phyloP scores from a whole-genome alignment of 2,888 invertebrate species.

The Helobdella robusta region DNA sequence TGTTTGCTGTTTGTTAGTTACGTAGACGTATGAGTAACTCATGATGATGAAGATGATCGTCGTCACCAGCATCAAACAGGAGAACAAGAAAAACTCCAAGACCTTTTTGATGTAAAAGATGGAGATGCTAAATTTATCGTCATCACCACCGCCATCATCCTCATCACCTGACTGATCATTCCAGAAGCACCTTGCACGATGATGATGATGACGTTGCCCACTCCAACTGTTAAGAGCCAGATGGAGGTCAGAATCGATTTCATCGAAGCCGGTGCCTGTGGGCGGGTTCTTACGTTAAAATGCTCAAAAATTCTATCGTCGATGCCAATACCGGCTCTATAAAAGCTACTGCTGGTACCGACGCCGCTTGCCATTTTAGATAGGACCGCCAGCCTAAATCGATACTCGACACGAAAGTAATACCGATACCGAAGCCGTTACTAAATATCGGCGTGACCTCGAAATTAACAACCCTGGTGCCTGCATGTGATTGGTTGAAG shows the following conservation, averaged over 20 bases:
- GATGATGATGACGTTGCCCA: constrained; percentile 34
- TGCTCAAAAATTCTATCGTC: too few relatives aligned
- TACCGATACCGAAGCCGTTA: too few relatives aligned
- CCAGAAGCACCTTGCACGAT: constrained; percentile 28
- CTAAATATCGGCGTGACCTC: too few relatives aligned
- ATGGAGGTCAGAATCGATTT: constrained; percentile 34
- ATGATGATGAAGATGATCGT: constrained; percentile 33
- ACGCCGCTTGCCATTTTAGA: too few relatives aligned
- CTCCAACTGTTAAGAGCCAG: constrained; percentile 33
- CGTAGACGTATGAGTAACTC: constrained; percentile 32
- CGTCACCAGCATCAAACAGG: constrained; percentile 35
- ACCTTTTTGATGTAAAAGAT: constrained; percentile 12
- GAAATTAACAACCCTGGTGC: too few relatives aligned
- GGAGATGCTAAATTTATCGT: not conserved
- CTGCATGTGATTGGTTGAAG: too few relatives aligned
- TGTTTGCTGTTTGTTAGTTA: too few relatives aligned
- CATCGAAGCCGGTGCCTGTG: constrained; percentile 33
- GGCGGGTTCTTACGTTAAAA: too few relatives aligned
- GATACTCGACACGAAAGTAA: too few relatives aligned
- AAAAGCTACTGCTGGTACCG: too few relatives aligned
- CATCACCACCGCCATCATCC: not conserved
- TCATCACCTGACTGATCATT: constrained; percentile 25
- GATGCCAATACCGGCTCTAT: too few relatives aligned
- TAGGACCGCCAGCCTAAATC: too few relatives aligned
- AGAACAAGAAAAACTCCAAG: constrained; percentile 33